A percentile compares a stretch with the other conserved stretches of the same genome.
phyloP scores from a whole-genome alignment of 2,113 vertebrate genomes.

The Ammospiza nelsoni region DNA sequence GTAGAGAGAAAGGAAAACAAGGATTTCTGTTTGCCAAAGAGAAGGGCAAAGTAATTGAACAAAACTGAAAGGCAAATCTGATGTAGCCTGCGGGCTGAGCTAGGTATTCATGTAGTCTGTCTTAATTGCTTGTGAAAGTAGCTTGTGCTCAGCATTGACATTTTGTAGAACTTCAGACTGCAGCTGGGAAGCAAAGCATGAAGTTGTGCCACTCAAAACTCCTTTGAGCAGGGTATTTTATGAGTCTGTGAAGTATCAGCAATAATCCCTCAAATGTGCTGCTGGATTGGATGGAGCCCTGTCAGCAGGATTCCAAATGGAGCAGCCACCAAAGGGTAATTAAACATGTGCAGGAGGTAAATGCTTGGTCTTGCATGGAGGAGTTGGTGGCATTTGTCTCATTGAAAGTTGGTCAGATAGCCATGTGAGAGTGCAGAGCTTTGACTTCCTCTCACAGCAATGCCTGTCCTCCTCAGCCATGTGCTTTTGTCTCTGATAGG shows the following conservation, averaged over 20 bases:
- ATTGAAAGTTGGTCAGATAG: not conserved
- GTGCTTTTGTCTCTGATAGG: not conserved
- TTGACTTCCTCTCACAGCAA: not conserved
- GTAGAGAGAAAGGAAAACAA: not conserved
- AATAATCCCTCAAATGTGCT: not conserved
- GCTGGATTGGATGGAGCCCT: not conserved
- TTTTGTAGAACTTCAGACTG: not conserved
- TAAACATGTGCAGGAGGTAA: not conserved
- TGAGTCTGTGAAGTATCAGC: not conserved
- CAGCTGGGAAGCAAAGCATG: not conserved
- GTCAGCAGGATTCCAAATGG: not conserved
- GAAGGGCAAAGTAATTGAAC: constrained; percentile 13
- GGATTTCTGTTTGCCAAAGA: constrained; percentile 4
- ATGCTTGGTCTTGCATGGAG: rapidly evolving
- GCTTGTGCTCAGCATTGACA: not conserved
- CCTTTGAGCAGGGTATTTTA: not conserved
- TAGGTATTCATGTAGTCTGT: constrained; percentile 18
- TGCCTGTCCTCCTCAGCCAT: not conserved
- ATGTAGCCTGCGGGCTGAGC: constrained; percentile 16
- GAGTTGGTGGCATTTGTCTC: not conserved
- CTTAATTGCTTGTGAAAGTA: constrained; percentile 46
- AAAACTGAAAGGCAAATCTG: not conserved
- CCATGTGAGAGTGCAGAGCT: not conserved
- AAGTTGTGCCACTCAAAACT: not conserved
- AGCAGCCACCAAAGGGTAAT: not conserved